A percentile compares a stretch with the other conserved stretches of the same genome.
Evolutionary conservation across 2,113 vertebrate genomes (phyloP).

Genomic region (Callospermophilus lateralis): DNA sequence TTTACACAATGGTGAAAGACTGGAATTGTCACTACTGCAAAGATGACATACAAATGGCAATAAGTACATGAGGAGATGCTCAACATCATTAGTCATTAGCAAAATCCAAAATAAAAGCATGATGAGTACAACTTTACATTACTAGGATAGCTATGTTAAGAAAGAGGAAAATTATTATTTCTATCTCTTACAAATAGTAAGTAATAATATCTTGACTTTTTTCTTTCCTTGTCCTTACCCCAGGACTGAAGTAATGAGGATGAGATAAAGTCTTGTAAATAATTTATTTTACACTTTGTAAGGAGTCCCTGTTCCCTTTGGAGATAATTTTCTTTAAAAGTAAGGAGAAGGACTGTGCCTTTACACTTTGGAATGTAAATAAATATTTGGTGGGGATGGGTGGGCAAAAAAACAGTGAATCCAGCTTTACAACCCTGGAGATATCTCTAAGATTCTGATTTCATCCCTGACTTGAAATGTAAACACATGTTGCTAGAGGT

Average conservation of each 20-base stretch:
- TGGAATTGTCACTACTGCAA: not conserved
- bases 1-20: not conserved
- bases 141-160: not conserved
- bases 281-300: not conserved
- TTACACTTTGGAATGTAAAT: conserved; percentile 4
- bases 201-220: not conserved
- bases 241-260: conserved; percentile 27
- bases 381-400: not conserved
- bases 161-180: not conserved
- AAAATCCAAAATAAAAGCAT: not conserved
- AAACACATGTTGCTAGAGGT: not conserved
- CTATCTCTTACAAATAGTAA: not conserved
- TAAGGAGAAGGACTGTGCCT: conserved; percentile 12
- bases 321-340: not conserved
- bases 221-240: not conserved
- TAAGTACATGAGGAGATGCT: not conserved
- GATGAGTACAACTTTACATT: not conserved
- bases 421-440: not conserved
- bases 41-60: not conserved
- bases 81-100: not conserved
- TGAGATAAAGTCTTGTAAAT: not conserved
- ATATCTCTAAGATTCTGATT: not conserved
- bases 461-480: not conserved
- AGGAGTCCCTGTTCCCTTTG: not conserved
- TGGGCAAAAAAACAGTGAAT: not conserved